Evolutionary conservation across 2,113 vertebrate species (phyloP).

Genomic region (Patagioenas fasciata): DNA sequence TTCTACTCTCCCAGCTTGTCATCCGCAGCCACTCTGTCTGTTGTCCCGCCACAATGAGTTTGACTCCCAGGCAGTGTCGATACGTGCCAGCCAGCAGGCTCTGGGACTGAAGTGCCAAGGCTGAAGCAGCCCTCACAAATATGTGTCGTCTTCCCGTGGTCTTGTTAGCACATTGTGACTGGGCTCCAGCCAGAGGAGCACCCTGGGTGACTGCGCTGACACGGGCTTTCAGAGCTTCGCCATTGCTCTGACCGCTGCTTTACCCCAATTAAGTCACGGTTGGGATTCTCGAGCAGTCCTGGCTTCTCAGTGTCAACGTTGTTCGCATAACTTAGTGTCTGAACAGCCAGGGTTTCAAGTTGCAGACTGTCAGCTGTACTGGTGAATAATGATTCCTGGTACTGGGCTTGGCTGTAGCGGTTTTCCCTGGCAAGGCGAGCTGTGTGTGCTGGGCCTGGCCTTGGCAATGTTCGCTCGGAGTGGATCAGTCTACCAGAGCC

Average conservation of each 20-base stretch:
- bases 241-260: constrained; percentile 8
- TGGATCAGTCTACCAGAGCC: accelerated
- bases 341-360: not conserved
- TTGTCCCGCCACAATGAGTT: accelerated
- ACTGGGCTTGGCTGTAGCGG: not conserved
- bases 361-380: not conserved
- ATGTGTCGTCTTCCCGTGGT: not conserved
- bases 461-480: too few relatives aligned
- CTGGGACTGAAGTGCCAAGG: not conserved
- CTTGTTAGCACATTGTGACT: constrained; percentile 25
- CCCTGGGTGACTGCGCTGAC: constrained; percentile 36
- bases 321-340: not conserved
- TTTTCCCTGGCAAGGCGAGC: not conserved
- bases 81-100: constrained; percentile 58
- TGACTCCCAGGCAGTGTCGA: not conserved
- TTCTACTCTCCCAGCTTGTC: not conserved
- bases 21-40: not conserved
- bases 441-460: accelerated
- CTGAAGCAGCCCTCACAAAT: not conserved
- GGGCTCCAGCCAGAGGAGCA: not conserved
- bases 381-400: not conserved
- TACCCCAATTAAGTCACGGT: constrained; percentile 60
- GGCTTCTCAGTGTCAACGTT: not conserved
- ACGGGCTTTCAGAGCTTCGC: not conserved
- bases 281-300: not conserved